Conservation (phyloP, 2,113 vertebrate species). For the Oostethus manadensis region DNA sequence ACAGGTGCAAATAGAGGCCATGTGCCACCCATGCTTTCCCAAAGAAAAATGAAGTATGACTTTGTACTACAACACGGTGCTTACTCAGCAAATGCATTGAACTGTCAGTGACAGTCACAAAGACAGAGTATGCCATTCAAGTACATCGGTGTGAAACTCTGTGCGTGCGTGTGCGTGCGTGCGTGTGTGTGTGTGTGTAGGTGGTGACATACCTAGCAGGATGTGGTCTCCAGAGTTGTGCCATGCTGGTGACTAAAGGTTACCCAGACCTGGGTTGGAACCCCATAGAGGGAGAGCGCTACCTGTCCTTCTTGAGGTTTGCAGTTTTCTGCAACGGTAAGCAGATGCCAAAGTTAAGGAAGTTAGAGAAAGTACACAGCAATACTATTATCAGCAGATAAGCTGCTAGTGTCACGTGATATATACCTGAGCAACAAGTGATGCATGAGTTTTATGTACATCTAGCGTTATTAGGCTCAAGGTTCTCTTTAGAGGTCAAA, state of each 20-base stretch:
- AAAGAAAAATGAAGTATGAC: constrained; percentile 9
- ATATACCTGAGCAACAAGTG: too few species aligned
- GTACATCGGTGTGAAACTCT: constrained; percentile 7
- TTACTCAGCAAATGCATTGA: constrained; percentile 28
- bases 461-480: neutral
- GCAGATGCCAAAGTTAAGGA: neutral
- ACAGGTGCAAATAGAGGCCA: constrained; percentile 4
- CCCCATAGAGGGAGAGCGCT: constrained; percentile 96
- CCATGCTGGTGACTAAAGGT: constrained; percentile 87
- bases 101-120: constrained; percentile 4
- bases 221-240: constrained; percentile 93
- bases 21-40: constrained; percentile 6
- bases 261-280: constrained; percentile 98
- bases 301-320: constrained; percentile 92
- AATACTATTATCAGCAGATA: too few species aligned
- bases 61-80: constrained; percentile 20
- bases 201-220: constrained; percentile 94
- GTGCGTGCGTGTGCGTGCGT: too few species aligned
- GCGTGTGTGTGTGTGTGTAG: constrained; percentile 62
- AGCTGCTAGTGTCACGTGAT: too few species aligned
- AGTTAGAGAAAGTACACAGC: neutral
- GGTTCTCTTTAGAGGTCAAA: neutral
- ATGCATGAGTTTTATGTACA: neutral
- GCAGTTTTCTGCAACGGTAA: constrained; percentile 94
- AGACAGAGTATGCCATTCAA: constrained; percentile 15